These are phyloP conservation scores for Piprites chloris DNA, from an alignment of 2,113 vertebrate genomes.

Conservation along the genomic window DNA sequence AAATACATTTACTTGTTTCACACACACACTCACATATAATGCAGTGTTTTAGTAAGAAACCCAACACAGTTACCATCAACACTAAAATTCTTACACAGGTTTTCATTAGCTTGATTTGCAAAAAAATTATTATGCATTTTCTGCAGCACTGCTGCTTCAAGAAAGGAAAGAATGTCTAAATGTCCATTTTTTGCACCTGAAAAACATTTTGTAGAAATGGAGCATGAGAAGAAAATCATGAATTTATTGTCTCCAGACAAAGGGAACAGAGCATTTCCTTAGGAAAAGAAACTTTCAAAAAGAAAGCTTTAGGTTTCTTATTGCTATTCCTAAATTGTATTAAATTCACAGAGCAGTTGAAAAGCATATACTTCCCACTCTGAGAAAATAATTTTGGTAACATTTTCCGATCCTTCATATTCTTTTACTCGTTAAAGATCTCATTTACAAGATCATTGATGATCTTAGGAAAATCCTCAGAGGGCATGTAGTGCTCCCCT, in stretches of 20 bases:
- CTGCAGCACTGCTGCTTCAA: slow-evolving; percentile 28
- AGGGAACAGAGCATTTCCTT: neutral
- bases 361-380: neutral
- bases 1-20: slow-evolving; percentile 43
- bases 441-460: neutral
- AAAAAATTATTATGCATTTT: slow-evolving; percentile 54
- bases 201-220: slow-evolving; percentile 54
- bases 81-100: slow-evolving; percentile 1
- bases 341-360: neutral
- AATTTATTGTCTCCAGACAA: slow-evolving; percentile 20
- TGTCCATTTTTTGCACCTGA: slow-evolving; percentile 33
- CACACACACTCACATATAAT: rapidly evolving
- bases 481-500: neutral
- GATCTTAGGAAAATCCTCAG: neutral
- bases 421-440: neutral
- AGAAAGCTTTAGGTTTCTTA: neutral
- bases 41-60: neutral
- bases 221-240: slow-evolving; percentile 46
- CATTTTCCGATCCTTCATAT: neutral
- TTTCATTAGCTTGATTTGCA: slow-evolving; percentile 58
- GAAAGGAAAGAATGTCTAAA: slow-evolving; percentile 32
- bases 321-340: neutral
- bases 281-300: neutral
- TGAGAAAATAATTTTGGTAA: neutral
- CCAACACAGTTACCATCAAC: neutral